Base-by-base conservation (phyloP, 1,140 invertebrate species). In the Drosophila sp. region DNA sequence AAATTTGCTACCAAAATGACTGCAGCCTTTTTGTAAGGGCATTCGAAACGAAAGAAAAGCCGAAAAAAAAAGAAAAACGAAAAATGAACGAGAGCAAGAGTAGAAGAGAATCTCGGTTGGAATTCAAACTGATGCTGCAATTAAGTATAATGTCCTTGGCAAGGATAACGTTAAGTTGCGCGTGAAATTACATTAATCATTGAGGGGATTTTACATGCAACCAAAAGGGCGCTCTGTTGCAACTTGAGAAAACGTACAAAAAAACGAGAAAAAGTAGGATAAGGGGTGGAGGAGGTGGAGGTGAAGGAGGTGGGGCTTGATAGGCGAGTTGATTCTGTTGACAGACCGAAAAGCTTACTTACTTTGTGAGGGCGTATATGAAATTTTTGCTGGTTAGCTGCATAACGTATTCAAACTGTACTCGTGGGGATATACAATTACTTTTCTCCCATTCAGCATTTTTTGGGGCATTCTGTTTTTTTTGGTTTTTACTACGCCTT, bases 161-260 rank as follows among this genome's bases (percentile, higher is more conserved):
- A 80, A 90, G 90, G 81, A 91, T 91, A 91, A 91, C 82, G 90
- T 83, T 91, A 91, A 91, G 89, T 91, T 81, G 90, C 84, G 89
- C 84, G 89, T 91, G 79, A 91, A 91, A 91, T 91, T 91, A 91
- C 90, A 91, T 91, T 91, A 91, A 91, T 91, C 90, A 91, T 91
- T 91, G 82, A 90, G 76, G 79, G 76, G 82, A 86, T 91, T 76
- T 91, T 80, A 82, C 84, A 87, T 87, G 83, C 83, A 86, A 70
- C 66, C 69, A 60, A 65, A 50, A 74, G 64, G 64, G 76, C 58
- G 63, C 72, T 60, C 73, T 44, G 66, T 70, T 76, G 73, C 73
- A 70, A 58, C 61, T 69, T 62, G 80, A 79, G 72, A 66, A 35
- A 32, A 10, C 17, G 8, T 10, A 25, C 23, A 8, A 8, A 47